Conservation (phyloP, 2,797 vertebrate species). For the Lithobates sylvaticus region DNA sequence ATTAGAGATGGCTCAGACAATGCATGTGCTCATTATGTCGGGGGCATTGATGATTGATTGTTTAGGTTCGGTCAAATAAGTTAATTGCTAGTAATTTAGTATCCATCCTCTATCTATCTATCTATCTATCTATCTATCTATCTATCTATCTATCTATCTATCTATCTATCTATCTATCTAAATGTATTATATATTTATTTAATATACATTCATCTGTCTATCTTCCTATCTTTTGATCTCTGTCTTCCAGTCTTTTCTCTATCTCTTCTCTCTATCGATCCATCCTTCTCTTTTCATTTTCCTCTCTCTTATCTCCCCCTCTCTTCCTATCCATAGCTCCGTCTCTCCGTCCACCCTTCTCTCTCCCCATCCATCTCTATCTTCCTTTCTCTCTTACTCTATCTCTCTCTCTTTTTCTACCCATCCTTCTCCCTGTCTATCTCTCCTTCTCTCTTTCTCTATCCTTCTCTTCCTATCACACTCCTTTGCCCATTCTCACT, state of each 20-base stretch:
- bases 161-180: background rate
- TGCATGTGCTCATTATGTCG: slow-evolving; percentile 11
- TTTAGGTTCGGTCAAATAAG: background rate
- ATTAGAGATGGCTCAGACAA: background rate
- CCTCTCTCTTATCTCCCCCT: too few relatives aligned
- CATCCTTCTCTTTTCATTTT: background rate
- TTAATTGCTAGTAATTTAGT: too few relatives aligned
- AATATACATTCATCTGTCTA: background rate
- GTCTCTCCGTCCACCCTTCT: too few relatives aligned
- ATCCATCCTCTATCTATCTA: background rate
- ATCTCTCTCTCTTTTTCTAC: background rate
- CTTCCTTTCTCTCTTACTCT: background rate
- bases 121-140: too few relatives aligned
- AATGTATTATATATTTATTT: too few relatives aligned
- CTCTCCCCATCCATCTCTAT: too few relatives aligned
- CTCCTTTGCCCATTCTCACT: too few relatives aligned
- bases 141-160: background rate
- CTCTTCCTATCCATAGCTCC: too few relatives aligned
- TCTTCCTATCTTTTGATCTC: too few relatives aligned
- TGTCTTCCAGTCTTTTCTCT: too few relatives aligned
- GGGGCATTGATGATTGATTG: background rate
- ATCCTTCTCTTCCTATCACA: background rate
- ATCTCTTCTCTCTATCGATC: background rate
- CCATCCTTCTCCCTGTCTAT: background rate
- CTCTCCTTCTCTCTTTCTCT: background rate